These are phyloP conservation scores for Phalacrocorax pelagicus DNA, from an alignment of 2,113 vertebrate species.

Conservation along the genomic window DNA sequence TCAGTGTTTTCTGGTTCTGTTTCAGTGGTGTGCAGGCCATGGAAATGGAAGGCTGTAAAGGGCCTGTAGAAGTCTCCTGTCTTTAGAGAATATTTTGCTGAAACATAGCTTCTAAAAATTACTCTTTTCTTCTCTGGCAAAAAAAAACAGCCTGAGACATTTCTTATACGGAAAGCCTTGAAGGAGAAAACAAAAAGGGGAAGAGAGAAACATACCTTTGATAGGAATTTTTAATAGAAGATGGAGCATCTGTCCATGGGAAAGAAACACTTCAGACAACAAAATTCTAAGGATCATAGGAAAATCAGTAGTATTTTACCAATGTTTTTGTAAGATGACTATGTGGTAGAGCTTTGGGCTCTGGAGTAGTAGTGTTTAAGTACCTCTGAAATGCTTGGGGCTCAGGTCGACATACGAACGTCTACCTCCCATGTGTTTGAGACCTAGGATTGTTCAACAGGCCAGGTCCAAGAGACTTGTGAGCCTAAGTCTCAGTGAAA, in stretches of 20 bases:
- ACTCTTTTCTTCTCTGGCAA: not conserved
- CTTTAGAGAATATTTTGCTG: not conserved
- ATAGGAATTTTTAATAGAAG: not conserved
- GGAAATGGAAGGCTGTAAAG: not conserved
- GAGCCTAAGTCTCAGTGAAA: not conserved
- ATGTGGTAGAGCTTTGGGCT: not conserved
- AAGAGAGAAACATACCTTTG: not conserved
- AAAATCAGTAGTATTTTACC: not conserved
- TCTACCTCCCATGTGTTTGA: not conserved
- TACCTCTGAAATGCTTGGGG: not conserved
- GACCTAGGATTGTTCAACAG: not conserved
- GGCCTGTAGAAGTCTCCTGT: not conserved
- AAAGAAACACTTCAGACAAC: not conserved
- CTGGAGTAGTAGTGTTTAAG: not conserved
- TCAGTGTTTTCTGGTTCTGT: not conserved
- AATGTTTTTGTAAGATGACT: not conserved
- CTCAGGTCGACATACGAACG: rapidly evolving
- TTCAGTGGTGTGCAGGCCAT: not conserved
- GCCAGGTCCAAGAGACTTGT: not conserved
- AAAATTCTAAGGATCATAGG: not conserved
- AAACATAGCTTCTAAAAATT: not conserved
- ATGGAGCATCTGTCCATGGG: not conserved
- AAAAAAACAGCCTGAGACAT: not conserved
- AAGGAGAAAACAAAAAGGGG: not conserved
- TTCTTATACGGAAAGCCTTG: not conserved